phyloP scores from a whole-genome alignment of 2,797 vertebrate genomes.

The Dermochelys coriacea region DNA sequence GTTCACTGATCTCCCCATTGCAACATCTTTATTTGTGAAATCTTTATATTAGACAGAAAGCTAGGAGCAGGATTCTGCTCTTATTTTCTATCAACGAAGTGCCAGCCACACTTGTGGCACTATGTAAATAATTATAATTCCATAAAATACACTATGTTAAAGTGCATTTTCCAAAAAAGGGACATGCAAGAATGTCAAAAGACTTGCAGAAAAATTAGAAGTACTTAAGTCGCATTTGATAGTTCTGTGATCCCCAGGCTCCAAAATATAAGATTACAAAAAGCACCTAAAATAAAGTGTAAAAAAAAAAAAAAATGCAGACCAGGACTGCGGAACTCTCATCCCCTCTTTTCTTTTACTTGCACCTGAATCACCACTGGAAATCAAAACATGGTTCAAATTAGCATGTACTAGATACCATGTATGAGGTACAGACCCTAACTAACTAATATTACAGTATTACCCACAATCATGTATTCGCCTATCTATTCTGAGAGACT shows the following conservation, averaged over 20 bases:
- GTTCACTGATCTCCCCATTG: not conserved
- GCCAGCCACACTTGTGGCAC: not conserved
- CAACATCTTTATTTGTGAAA: not conserved
- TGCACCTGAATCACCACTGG: constrained; percentile 21
- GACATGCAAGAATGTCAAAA: not conserved
- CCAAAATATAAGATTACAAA: not conserved
- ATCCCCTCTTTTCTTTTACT: constrained; percentile 30
- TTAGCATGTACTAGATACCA: not conserved
- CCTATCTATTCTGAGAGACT: not conserved
- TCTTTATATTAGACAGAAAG: not conserved
- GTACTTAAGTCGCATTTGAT: not conserved
- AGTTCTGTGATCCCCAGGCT: not conserved
- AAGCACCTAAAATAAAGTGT: no score
- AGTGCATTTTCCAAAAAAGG: not conserved
- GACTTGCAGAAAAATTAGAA: not conserved
- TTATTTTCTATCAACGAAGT: not conserved
- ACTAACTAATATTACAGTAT: not conserved
- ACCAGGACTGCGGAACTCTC: constrained; percentile 24
- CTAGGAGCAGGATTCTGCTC: not conserved
- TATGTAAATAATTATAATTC: not conserved
- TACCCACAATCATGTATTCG: not conserved
- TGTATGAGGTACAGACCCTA: not conserved
- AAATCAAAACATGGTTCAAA: not conserved
- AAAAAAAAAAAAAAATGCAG: constrained; percentile 1
- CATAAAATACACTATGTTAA: no score